Evolutionary conservation across 2,797 vertebrate genomes (phyloP).

Genomic region (Falco berigora): DNA sequence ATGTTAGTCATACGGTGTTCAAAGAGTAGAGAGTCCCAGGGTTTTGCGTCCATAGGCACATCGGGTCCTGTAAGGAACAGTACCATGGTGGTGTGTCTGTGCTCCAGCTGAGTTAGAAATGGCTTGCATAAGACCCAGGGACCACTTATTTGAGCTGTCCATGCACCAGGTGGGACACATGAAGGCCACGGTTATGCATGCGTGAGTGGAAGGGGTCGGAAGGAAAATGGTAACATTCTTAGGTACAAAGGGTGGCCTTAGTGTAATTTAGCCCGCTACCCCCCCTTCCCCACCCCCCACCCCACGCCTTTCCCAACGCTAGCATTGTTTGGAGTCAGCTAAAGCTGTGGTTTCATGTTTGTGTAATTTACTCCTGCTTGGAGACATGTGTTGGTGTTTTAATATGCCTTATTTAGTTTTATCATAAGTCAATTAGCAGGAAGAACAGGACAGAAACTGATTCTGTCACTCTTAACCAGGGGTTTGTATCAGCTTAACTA

Average conservation of each 20-base stretch:
- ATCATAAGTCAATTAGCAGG: not conserved
- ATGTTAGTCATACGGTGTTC: not conserved
- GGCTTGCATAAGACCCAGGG: not conserved
- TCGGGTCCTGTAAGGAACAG: not conserved
- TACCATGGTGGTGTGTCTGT: accelerated
- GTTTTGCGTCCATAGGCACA: not conserved
- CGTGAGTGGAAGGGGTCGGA: not conserved
- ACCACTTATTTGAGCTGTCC: not conserved
- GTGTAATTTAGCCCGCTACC: not conserved
- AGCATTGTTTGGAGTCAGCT: not conserved
- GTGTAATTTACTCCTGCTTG: not conserved
- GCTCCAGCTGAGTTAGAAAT: not conserved
- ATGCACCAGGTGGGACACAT: not conserved
- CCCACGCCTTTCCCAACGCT: not conserved
- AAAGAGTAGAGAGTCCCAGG: not conserved
- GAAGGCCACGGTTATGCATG: not conserved
- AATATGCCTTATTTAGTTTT: not conserved
- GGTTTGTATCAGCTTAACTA: not conserved
- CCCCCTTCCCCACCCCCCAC: not conserved
- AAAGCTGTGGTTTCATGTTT: not conserved
- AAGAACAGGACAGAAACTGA: not conserved
- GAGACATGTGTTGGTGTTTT: not conserved
- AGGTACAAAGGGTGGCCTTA: not conserved
- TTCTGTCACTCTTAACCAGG: not conserved
- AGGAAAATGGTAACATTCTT: not conserved